Evolutionary conservation across 1,140 invertebrate genomes (phyloP), one percentile per base, ranked within the genome.

Genomic region (Sinonovacula constricta): DNA sequence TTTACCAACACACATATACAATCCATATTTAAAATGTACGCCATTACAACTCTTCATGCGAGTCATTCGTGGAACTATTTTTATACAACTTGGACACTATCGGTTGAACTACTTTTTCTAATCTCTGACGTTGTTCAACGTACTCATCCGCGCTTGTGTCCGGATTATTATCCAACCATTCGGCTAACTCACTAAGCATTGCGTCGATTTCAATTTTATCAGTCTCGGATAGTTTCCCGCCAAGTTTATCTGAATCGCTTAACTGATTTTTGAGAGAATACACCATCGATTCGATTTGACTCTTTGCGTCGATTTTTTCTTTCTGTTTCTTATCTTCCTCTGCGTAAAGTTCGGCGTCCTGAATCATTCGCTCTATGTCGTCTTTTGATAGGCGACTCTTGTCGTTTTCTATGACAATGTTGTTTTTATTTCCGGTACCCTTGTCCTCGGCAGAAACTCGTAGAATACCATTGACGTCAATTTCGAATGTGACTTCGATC

Each of bases 401-500:
- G 87, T 99, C 97, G 85, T 99, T 99, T 71, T 98, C 99, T 87
- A 99, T 99, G 56, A 98, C 97, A 86, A 99, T 99, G 92, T 99
- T 98, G 89, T 99, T 97, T 82, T 98, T 95, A 92, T 98, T 98
- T 71, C 98, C 98, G 69, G 98, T 99, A 24, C 97, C 98, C 91
- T 99, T 99, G 89, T 99, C 98, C 92, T 99, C 98, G 22, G 98
- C 98, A n/a, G 96, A 97, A 3, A 90, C 90, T 92, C 96, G 95
- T 12, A 99, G 92, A 87, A 99, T 99, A 92, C 98, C 98, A 89
- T 99, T 99, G 45, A 97, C 98, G 88, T 99, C 98, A 85, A 99
- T 99, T 92, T 99, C 98, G 89, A 99, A 99, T 0, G 97, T 99
- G 1, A 99, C 98, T 92, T 99, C 97, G 88, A 99, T 99, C 92